A percentile compares a stretch with the other conserved stretches of the same genome.
Evolutionary conservation across 2,888 invertebrate species (phyloP).

Genomic region (Dicyrtoma fusca): DNA sequence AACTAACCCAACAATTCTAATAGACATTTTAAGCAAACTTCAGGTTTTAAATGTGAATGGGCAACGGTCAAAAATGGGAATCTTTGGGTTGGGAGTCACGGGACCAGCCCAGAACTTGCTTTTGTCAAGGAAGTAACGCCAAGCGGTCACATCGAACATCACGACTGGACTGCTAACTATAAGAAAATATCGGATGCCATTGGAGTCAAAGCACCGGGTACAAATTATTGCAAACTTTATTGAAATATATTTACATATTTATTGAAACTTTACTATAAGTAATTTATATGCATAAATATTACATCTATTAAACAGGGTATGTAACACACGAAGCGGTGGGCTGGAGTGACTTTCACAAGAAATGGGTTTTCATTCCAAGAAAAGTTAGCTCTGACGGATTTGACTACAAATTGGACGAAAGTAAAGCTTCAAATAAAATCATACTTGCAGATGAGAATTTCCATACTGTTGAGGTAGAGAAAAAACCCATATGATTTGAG

Average conservation of each 20-base stretch:
- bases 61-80: constrained; percentile 86
- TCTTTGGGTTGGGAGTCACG: constrained; percentile 91
- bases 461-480: constrained; percentile 69
- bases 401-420: constrained; percentile 87
- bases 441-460: constrained; percentile 80
- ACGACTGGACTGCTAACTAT: constrained; percentile 65
- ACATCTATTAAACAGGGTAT: too few species aligned
- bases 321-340: constrained; percentile 94
- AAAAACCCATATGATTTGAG: too few species aligned
- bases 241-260: too few species aligned
- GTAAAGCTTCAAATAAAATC: constrained; percentile 82
- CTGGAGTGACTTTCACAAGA: constrained; percentile 72
- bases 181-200: constrained; percentile 73
- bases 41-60: constrained; percentile 96
- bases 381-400: constrained; percentile 82
- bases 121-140: constrained; percentile 72
- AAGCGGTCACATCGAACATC: constrained; percentile 74
- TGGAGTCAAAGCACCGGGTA: constrained; percentile 79
- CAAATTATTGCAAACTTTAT: too few species aligned
- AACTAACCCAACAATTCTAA: too few species aligned
- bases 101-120: constrained; percentile 59
- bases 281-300: too few species aligned
- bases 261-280: too few species aligned
- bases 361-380: constrained; percentile 93
- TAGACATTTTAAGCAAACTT: too few species aligned